Percentiles rank a stretch among this genome's conserved stretches.
These are phyloP conservation scores for Cyrtorhinus lividipennis DNA, from an alignment of 1,140 invertebrate species.

Conservation along the genomic window DNA sequence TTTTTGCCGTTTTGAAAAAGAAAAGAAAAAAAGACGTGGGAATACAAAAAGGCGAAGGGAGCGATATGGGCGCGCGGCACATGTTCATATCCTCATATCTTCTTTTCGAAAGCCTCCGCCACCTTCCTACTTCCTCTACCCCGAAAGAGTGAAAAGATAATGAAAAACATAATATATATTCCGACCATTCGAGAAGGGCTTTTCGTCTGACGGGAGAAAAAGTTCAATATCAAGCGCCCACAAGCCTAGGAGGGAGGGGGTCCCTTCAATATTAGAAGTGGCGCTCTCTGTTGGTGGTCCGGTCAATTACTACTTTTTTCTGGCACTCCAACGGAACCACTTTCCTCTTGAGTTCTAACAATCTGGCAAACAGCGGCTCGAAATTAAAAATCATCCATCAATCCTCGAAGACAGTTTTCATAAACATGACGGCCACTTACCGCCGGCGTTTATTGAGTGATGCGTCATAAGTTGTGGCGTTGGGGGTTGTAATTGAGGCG, in stretches of 20 bases:
- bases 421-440: too few species aligned
- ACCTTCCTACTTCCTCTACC: too few species aligned
- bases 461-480: too few species aligned
- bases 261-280: background rate
- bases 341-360: background rate
- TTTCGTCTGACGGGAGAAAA: background rate
- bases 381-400: background rate
- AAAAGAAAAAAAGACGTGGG: too few species aligned
- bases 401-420: too few species aligned
- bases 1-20: too few species aligned
- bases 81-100: background rate
- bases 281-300: background rate
- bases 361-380: background rate
- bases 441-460: too few species aligned
- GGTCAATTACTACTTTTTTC: background rate
- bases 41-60: too few species aligned
- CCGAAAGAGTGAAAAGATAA: background rate
- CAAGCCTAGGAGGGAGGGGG: too few species aligned
- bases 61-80: too few species aligned
- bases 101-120: background rate
- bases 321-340: background rate
- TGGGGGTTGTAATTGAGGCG: too few species aligned
- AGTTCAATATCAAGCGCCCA: background rate
- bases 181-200: background rate
- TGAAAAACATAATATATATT: background rate